Percentiles rank a stretch among this genome's conserved stretches.
Conservation (phyloP, 2,888 invertebrate genomes). For the Drosophila monieri region DNA sequence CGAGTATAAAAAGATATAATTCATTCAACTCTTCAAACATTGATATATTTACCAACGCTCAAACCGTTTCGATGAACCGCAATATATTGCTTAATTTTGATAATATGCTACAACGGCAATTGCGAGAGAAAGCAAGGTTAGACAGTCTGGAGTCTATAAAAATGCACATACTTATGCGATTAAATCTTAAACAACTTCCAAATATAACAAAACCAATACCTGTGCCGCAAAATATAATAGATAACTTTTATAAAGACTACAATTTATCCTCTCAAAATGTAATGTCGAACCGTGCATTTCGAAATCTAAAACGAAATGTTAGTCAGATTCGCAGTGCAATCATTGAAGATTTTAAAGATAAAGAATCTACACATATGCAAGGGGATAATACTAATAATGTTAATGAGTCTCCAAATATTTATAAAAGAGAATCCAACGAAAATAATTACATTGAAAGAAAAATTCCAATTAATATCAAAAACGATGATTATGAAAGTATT, state of each 20-base stretch:
- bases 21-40: neutral
- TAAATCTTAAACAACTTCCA: conserved; percentile 87
- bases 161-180: conserved; percentile 87
- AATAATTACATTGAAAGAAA: conserved; percentile 15
- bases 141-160: conserved; percentile 87
- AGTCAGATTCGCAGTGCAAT: neutral
- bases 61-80: conserved; percentile 56
- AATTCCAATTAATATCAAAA: conserved; percentile 17
- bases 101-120: conserved; percentile 78
- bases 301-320: conserved; percentile 4
- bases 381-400: conserved; percentile 61
- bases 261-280: conserved; percentile 51
- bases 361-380: conserved; percentile 62
- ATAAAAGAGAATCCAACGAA: conserved; percentile 4
- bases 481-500: conserved; percentile 58
- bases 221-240: conserved; percentile 86
- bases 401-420: conserved; percentile 33
- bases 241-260: conserved; percentile 82
- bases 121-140: conserved; percentile 86
- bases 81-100: conserved; percentile 70
- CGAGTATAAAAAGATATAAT: neutral
- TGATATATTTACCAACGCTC: conserved; percentile 9
- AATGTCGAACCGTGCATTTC: conserved; percentile 10
- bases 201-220: conserved; percentile 87
- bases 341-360: conserved; percentile 16